phyloP scores from a whole-genome alignment of 2,888 invertebrate species.

The Macrophya annulata region DNA sequence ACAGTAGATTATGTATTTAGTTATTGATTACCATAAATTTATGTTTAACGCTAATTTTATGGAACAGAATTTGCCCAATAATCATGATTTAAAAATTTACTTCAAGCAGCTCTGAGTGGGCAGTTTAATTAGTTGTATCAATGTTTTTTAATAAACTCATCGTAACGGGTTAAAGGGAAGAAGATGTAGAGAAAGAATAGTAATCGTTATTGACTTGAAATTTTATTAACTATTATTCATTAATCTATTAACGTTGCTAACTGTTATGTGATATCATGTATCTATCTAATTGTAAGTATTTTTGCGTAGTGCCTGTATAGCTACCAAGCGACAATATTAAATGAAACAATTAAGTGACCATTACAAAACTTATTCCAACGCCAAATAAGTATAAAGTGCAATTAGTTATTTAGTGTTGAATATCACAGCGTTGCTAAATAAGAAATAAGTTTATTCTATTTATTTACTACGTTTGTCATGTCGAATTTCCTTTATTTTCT shows the following conservation, averaged over 20 bases:
- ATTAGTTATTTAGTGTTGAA: background rate
- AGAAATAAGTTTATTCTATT: background rate
- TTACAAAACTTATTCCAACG: background rate
- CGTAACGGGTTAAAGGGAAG: background rate
- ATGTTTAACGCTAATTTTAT: background rate
- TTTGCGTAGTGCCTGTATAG: constrained; percentile 24
- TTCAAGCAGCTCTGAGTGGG: background rate
- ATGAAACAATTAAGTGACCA: background rate
- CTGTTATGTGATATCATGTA: constrained; percentile 24
- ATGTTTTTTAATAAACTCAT: background rate
- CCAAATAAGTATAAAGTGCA: constrained; percentile 5
- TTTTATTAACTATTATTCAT: background rate
- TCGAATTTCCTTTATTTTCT: no score
- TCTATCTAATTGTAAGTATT: constrained; percentile 7
- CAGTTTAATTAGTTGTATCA: background rate
- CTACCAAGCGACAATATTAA: constrained; percentile 11
- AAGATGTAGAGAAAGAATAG: background rate
- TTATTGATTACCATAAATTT: background rate
- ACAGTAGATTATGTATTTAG: background rate
- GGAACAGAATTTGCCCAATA: background rate
- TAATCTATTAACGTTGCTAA: background rate
- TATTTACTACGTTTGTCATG: background rate
- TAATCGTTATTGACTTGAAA: background rate
- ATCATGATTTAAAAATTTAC: background rate
- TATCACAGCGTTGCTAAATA: background rate